Evolutionary conservation across 2,113 vertebrate species (phyloP).

Genomic region (Sus scrofa): T2T-Sscrofa CM000830.6:99742501-99743000

Average conservation of each 20-base stretch:
- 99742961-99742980: neutral
- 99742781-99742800: slow-evolving; percentile 4
- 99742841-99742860: neutral
- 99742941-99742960: slow-evolving; percentile 14
- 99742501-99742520: no score
- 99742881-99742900: neutral
- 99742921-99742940: slow-evolving; percentile 14
- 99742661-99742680: neutral
- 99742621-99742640: slow-evolving; percentile 1
- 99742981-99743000: slow-evolving; percentile 53
- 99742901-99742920: neutral
- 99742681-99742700: slow-evolving; percentile 43
- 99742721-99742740: slow-evolving; percentile 46
- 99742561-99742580: slow-evolving; percentile 29
- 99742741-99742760: neutral
- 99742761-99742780: slow-evolving; percentile 1
- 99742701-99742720: slow-evolving; percentile 54
- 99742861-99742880: neutral
- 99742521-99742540: slow-evolving; percentile 33
- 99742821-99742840: slow-evolving; percentile 19
- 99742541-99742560: neutral
- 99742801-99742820: slow-evolving; percentile 46
- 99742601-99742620: slow-evolving; percentile 16
- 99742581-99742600: slow-evolving; percentile 16
- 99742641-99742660: slow-evolving; percentile 30